These are phyloP conservation scores for Caenorhabditis brenneri DNA, from an alignment of 1,140 invertebrate species.

Conservation along the genomic window DNA sequence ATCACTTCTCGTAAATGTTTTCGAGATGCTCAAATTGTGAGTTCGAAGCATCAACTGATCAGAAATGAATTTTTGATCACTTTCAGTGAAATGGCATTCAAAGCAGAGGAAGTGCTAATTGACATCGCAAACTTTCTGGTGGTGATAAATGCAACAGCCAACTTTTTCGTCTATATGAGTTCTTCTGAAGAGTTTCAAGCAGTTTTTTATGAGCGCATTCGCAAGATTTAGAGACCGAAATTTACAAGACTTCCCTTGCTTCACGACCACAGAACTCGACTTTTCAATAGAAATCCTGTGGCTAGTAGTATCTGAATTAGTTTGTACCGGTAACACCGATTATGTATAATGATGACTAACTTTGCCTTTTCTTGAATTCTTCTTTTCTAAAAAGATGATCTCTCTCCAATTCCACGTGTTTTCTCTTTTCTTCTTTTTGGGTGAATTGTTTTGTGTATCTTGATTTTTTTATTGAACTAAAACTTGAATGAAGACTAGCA, in stretches of 20 bases:
- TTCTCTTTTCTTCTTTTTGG: background rate
- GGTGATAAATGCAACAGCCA: slow-evolving; percentile 63
- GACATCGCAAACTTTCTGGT: slow-evolving; percentile 64
- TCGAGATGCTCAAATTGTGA: slow-evolving; percentile 58
- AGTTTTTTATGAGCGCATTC: background rate
- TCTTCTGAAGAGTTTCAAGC: slow-evolving; percentile 39
- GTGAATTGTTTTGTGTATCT: background rate
- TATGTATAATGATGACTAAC: background rate
- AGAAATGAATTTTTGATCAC: background rate
- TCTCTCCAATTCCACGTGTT: background rate
- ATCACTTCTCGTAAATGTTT: slow-evolving; percentile 61
- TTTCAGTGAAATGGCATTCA: slow-evolving; percentile 49
- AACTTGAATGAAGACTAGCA: background rate
- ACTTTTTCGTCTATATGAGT: slow-evolving; percentile 60
- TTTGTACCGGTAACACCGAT: background rate
- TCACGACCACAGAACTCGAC: slow-evolving; percentile 13
- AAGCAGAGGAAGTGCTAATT: slow-evolving; percentile 55
- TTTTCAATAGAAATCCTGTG: slow-evolving; percentile 28
- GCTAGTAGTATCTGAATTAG: slow-evolving; percentile 18
- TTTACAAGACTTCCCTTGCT: background rate
- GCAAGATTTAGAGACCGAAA: background rate
- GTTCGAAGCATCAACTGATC: background rate
- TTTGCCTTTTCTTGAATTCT: background rate
- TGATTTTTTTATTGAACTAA: background rate
- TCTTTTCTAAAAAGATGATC: background rate